Evolutionary conservation across 2,797 vertebrate species (phyloP), one percentile per base, ranked within the genome.

Genomic region (Tokudaia tokunoshimensis): DNA sequence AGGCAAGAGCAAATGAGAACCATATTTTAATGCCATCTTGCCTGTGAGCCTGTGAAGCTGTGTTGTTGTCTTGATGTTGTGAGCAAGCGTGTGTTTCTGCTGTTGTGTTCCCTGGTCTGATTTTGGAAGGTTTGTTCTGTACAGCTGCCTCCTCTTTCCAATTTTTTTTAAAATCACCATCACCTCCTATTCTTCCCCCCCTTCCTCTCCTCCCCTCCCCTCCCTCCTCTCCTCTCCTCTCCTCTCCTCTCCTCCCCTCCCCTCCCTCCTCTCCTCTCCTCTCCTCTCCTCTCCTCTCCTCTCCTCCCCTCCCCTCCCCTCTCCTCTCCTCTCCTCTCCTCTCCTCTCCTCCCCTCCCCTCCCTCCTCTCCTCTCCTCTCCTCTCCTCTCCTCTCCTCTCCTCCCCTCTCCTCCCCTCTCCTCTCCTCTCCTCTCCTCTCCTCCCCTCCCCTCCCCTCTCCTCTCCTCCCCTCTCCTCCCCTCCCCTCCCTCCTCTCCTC

Each of bases 161-260:
- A 37, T 24, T 31, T 63, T 34, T 93, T 12, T 20, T 26, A n/a
- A 29, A n/a, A 52, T 31, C 57, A 41, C 19, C 17, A 37, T 1
- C 12, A 37, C 34, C 55, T 82, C 55, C 20, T 41, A 7, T 26
- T 59, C 55, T 20, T n/a, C 34, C 22, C n/a, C 55, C 50, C 29
- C 2, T 29, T 41, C 8, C 37, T 80, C 76, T 15, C 22, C 19
- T 17, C 13, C 3, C n/a, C 7, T n/a, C 65, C 31, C 24, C 37
- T 4, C n/a, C n/a, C 24, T 9, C 17, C 13, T 6, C 15, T 34
- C 3, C 3, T 3, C 31, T 12, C 26, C 1, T 29, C 6, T 14
- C 17, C 31, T 13, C 2, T 55, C 17, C 76, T 15, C 22, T 7
- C 19, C 5, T 11, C 65, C 13, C 65, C 26, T 17, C n/a, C 13